Evolutionary conservation across 2,113 vertebrate species (phyloP).

Genomic region (Dermatemys mawii): DNA sequence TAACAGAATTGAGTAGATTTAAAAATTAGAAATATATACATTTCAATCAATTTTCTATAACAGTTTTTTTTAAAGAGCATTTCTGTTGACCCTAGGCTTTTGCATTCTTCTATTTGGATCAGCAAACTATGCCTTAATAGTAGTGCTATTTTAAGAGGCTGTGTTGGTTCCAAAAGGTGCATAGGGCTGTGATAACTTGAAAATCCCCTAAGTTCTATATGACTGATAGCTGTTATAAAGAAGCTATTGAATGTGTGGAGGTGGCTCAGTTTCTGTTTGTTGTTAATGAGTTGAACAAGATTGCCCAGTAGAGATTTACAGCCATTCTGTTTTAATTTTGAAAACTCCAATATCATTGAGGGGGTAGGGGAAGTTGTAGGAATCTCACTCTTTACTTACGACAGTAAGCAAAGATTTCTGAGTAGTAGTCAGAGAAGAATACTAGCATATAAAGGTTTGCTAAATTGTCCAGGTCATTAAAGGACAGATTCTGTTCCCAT

Average conservation of each 20-base stretch:
- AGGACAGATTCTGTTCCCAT: background rate
- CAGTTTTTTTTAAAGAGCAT: background rate
- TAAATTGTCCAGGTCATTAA: background rate
- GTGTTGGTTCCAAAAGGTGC: background rate
- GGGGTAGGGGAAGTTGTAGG: background rate
- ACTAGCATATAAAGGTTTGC: background rate
- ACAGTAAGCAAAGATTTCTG: background rate
- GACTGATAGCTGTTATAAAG: background rate
- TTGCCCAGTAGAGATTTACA: too few species aligned
- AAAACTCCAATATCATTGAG: background rate
- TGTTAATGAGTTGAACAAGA: slow-evolving; percentile 10
- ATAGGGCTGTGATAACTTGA: background rate
- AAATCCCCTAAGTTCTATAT: background rate
- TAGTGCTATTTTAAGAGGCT: slow-evolving; percentile 20
- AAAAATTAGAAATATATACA: background rate
- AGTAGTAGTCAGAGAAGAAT: background rate
- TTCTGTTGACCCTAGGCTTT: slow-evolving; percentile 14
- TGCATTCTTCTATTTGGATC: background rate
- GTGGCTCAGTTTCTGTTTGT: background rate
- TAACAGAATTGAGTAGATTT: background rate
- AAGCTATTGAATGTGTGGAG: background rate
- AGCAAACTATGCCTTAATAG: background rate
- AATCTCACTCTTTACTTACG: background rate
- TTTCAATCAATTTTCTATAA: background rate
- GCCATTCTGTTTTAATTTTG: background rate